phyloP scores from a whole-genome alignment of 1,140 invertebrate genomes.

The Drosophila biarmipes region DNA sequence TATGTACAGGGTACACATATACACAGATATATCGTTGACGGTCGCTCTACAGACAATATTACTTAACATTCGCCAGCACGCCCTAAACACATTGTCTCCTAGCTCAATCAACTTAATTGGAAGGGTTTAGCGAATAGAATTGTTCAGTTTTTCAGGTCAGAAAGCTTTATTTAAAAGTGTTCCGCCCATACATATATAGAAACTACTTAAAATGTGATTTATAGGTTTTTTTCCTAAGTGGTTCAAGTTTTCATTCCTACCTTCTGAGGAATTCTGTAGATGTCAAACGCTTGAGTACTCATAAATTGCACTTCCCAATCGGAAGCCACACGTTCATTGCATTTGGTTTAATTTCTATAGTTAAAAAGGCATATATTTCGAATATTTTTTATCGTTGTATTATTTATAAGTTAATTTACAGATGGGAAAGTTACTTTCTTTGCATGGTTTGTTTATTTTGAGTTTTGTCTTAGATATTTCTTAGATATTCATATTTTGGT shows the following conservation, averaged over 20 bases:
- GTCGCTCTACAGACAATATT: constrained; percentile 23
- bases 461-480: no score
- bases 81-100: constrained; percentile 25
- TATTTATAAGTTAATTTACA: neutral
- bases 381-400: neutral
- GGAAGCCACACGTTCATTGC: neutral
- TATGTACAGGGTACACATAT: neutral
- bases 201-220: constrained; percentile 2
- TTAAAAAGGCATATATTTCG: neutral
- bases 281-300: neutral
- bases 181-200: no score
- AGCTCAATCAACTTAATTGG: neutral
- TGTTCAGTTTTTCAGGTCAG: neutral
- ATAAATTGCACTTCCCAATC: constrained; percentile 4
- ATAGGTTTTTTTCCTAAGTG: neutral
- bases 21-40: neutral
- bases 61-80: constrained; percentile 23
- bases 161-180: neutral
- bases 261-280: neutral
- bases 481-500: no score
- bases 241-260: neutral
- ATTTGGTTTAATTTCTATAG: neutral
- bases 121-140: constrained; percentile 12
- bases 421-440: neutral
- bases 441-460: no score